These are phyloP conservation scores for Phoeniculus purpureus DNA, from an alignment of 2,797 vertebrate species.

Conservation along the genomic window DNA sequence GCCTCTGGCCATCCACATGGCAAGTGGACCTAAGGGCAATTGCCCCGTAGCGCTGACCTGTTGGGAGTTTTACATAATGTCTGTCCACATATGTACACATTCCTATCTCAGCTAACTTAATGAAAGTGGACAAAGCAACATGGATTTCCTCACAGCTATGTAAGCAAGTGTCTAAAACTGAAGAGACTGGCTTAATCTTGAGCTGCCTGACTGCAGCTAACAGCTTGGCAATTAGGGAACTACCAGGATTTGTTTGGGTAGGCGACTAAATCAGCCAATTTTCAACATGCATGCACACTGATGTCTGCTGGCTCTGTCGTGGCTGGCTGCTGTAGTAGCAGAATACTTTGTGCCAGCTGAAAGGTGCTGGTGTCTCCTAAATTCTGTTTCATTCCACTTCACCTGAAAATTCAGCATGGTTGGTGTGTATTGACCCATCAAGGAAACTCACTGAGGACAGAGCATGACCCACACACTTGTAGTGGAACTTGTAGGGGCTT, in stretches of 20 bases:
- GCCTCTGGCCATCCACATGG: neutral
- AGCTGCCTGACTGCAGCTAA: slow-evolving; percentile 46
- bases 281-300: slow-evolving; percentile 64
- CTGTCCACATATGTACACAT: neutral
- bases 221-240: slow-evolving; percentile 46
- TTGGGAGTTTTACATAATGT: neutral
- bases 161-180: slow-evolving; percentile 29
- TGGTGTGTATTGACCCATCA: no score
- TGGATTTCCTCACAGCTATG: slow-evolving; percentile 26
- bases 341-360: slow-evolving; percentile 24
- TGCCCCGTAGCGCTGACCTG: neutral
- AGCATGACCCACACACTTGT: accelerated
- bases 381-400: neutral
- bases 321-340: slow-evolving; percentile 48
- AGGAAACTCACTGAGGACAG: accelerated
- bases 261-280: slow-evolving; percentile 64
- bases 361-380: neutral
- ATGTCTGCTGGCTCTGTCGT: slow-evolving; percentile 28
- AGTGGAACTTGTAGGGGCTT: neutral
- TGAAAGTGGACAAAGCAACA: slow-evolving; percentile 8
- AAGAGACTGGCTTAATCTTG: slow-evolving; percentile 36
- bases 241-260: neutral
- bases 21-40: neutral
- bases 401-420: accelerated
- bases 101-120: neutral